These are phyloP conservation scores for Alectoris magna DNA, from an alignment of 2,797 vertebrate genomes.

Conservation along the genomic window DNA sequence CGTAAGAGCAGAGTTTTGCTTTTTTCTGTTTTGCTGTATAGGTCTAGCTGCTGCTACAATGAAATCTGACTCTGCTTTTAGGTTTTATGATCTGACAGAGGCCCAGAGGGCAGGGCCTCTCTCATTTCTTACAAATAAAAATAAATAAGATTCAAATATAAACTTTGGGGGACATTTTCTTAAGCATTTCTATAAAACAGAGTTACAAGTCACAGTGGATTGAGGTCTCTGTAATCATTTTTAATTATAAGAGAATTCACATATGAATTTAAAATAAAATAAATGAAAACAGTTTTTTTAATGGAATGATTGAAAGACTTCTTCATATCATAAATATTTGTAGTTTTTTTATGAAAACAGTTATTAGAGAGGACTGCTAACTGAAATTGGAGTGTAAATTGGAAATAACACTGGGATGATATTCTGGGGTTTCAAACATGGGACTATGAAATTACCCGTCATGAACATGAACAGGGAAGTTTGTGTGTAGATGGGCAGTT, in stretches of 20 bases:
- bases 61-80: not conserved
- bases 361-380: accelerated
- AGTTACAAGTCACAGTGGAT: not conserved
- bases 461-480: not conserved
- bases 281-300: not conserved
- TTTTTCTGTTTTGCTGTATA: not conserved
- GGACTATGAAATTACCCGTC: not conserved
- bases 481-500: not conserved
- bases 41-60: not conserved
- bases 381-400: not conserved
- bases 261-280: not conserved
- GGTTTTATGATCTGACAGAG: not conserved
- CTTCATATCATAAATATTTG: not conserved
- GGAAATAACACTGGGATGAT: not conserved
- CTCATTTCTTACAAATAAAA: not conserved
- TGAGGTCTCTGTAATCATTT: not conserved
- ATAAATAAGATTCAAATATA: not conserved
- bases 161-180: not conserved
- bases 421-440: not conserved
- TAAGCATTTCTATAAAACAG: not conserved
- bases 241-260: not conserved
- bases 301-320: not conserved
- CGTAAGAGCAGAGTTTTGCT: not conserved
- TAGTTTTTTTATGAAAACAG: not conserved
- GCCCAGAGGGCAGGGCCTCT: not conserved